Evolutionary conservation across 2,888 invertebrate genomes (phyloP).

Genomic region (Parnassius orleans): DNA sequence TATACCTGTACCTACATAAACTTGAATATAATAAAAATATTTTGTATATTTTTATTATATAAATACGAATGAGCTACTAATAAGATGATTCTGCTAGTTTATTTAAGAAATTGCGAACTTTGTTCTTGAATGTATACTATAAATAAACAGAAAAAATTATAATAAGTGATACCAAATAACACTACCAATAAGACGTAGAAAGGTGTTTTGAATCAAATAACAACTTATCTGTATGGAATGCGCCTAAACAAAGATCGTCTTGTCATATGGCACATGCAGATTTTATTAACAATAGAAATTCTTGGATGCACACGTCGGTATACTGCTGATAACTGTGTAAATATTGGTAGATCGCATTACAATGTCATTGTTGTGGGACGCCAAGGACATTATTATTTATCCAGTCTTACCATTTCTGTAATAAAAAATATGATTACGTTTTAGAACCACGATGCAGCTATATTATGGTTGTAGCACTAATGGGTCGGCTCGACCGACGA

Average conservation of each 20-base stretch:
- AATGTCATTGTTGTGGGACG: slow-evolving; percentile 13
- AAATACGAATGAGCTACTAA: no score
- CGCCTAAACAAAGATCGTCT: slow-evolving; percentile 33
- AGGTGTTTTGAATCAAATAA: slow-evolving; percentile 6
- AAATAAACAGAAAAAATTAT: no score
- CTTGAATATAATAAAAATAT: no score
- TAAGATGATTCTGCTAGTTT: no score
- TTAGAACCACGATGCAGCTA: no score
- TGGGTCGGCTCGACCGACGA: no score
- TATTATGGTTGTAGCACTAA: no score
- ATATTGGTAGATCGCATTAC: slow-evolving; percentile 25
- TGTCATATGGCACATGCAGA: slow-evolving; percentile 23
- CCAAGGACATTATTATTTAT: slow-evolving; percentile 19
- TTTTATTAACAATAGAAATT: slow-evolving; percentile 28
- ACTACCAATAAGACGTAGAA: not conserved
- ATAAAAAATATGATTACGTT: not conserved
- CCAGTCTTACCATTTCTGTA: not conserved
- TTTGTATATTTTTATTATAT: no score
- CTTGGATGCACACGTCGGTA: slow-evolving; percentile 22
- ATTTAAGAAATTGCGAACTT: no score
- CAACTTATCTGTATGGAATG: slow-evolving; percentile 35
- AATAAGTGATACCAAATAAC: not conserved
- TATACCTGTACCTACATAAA: no score
- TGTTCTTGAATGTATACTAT: no score
- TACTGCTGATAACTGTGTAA: slow-evolving; percentile 21